Evolutionary conservation across 2,113 vertebrate species (phyloP).

Genomic region (Nesospiza acunhae): DNA sequence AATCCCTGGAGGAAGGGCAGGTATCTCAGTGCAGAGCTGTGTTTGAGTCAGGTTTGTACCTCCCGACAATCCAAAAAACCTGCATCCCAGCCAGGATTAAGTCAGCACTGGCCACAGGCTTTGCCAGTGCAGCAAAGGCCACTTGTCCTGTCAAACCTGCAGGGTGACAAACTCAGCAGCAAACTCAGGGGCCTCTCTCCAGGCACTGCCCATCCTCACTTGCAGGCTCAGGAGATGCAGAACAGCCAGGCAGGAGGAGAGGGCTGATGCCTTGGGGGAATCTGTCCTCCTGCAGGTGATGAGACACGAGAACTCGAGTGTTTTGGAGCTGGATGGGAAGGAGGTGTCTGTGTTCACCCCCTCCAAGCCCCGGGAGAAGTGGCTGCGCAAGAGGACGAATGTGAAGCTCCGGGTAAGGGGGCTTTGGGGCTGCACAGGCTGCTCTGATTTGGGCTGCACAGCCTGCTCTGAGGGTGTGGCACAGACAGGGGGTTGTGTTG

Average conservation of each 20-base stretch:
- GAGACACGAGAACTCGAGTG: conserved; percentile 90
- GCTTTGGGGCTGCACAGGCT: neutral
- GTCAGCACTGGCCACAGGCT: neutral
- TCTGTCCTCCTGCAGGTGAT: conserved; percentile 80
- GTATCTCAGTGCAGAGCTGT: neutral
- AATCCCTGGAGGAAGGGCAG: neutral
- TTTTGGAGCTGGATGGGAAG: conserved; percentile 92
- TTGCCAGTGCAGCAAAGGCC: neutral
- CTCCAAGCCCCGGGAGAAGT: conserved; percentile 92
- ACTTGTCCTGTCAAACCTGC: neutral
- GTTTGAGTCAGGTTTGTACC: neutral
- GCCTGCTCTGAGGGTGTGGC: neutral
- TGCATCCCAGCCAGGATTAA: neutral
- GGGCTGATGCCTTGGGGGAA: neutral
- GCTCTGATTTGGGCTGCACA: neutral
- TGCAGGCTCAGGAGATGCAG: neutral
- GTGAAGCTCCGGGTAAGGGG: conserved; percentile 89
- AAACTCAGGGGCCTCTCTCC: neutral
- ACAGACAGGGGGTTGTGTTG: neutral
- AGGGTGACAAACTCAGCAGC: neutral
- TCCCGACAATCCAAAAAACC: neutral
- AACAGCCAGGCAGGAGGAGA: neutral
- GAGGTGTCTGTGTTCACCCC: conserved; percentile 94
- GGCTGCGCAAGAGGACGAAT: conserved; percentile 92
- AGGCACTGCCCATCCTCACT: neutral